A percentile compares a stretch with the other conserved stretches of the same genome.
phyloP scores from a whole-genome alignment of 1,140 invertebrate genomes.

The Lasaia peninsularis region DNA sequence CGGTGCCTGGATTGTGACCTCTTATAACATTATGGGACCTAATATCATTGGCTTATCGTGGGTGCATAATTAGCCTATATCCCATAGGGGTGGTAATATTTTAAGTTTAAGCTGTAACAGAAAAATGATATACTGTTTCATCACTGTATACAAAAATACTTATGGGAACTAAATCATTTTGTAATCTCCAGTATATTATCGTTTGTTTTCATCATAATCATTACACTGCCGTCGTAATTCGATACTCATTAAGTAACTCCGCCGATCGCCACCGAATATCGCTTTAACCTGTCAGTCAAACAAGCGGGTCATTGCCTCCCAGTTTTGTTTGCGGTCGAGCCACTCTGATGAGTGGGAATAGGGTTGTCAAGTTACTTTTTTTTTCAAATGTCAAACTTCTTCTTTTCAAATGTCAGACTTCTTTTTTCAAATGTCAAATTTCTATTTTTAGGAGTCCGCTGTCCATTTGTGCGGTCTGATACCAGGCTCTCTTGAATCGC shows the following conservation, averaged over 20 bases:
- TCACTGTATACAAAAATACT: not conserved
- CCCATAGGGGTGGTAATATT: no score
- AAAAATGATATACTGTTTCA: not conserved
- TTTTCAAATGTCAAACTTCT: no score
- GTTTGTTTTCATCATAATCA: not conserved
- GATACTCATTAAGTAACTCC: conserved; percentile 23
- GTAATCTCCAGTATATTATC: not conserved
- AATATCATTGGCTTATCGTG: no score
- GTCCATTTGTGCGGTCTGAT: no score
- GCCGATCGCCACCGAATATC: conserved; percentile 19
- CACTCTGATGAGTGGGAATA: not conserved
- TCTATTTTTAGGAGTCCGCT: no score
- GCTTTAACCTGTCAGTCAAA: conserved; percentile 24
- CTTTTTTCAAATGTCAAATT: no score
- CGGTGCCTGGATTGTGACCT: no score
- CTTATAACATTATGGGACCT: no score
- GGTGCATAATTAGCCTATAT: no score
- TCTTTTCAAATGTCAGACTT: no score
- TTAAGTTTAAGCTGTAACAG: no score
- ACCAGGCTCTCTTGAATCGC: no score
- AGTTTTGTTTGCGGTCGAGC: conserved; percentile 11
- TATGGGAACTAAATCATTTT: not conserved
- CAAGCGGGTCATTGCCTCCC: conserved; percentile 21
- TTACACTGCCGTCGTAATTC: conserved; percentile 15
- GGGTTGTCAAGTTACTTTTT: not conserved